Conservation (phyloP, 2,797 vertebrate species). For the Sebastes vulpes region DNA sequence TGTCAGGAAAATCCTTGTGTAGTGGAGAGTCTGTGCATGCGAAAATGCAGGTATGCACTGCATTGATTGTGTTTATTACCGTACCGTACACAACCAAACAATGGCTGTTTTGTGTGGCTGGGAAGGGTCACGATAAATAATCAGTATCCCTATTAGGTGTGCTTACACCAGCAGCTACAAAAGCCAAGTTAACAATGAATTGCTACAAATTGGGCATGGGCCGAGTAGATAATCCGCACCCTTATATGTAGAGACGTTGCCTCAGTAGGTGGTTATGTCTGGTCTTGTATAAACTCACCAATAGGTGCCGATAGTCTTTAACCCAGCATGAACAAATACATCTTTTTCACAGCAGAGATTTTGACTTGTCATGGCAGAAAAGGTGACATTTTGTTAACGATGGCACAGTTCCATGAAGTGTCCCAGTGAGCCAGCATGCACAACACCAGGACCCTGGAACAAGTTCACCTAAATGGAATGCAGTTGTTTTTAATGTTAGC, state of each 20-base stretch:
- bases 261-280: background rate
- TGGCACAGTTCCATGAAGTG: background rate
- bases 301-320: background rate
- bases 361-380: background rate
- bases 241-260: background rate
- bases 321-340: background rate
- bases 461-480: background rate
- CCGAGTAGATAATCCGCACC: conserved; percentile 17
- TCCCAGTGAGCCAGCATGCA: background rate
- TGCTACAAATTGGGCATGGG: conserved; percentile 33
- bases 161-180: conserved; percentile 22
- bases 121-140: conserved; percentile 32
- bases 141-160: conserved; percentile 30
- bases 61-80: conserved; percentile 29
- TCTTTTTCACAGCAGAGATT: background rate
- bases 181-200: conserved; percentile 20
- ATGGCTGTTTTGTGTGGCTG: conserved; percentile 12
- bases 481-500: background rate
- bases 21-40: background rate
- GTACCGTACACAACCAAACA: conserved; percentile 29
- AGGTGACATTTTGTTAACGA: background rate
- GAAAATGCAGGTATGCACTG: conserved; percentile 27
- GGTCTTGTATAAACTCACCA: background rate
- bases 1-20: conserved; percentile 31
- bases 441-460: background rate